Base-by-base conservation (phyloP, 2,113 vertebrate genomes). In the Grantiella picta region DNA sequence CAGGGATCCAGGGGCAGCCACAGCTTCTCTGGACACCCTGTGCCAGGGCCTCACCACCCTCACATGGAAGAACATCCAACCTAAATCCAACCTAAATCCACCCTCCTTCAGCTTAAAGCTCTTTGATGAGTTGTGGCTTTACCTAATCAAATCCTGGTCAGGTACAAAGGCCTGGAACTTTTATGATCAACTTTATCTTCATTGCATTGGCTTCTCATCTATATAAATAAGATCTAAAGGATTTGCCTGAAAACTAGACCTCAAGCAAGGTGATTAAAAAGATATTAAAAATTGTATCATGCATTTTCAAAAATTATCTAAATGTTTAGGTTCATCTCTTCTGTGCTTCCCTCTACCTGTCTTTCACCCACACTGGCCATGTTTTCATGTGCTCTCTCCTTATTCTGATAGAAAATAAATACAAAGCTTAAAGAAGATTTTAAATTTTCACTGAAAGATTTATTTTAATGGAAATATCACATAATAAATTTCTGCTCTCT, bases 311-410 rank as follows among this genome's bases (percentile, higher is more conserved):
- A 90, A 80, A 44, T 18, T 13, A 25, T 25, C 8, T 35, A 31
- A 69, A 44, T 10, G 7, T 21, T 25, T 8, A 61, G 23, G 8
- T 65, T 88, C 12, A 11, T 20, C 20, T 38, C 45, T 28, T 31
- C 23, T 31, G 3, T 83, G 29, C 4, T 66, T 70, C 31, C 1
- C 1, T 71, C 20, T 57, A 42, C 11, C 3, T 0, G 0, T 28
- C 3, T 45, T 23, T 65, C 38, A 44, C 16, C 5, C 2, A 2
- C 7, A 11, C 14, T 65, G 12, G 12, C 4, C 3, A 33, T 31
- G 93, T 94, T 79, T 2, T 35, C 3, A 25, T 14, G 7, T 8
- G 20, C 0, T 35, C 14, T 72, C 78, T 57, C 7, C 6, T 81
- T 82, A 45, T 80, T 82, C 29, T 38, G 54, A 31, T 15, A 45